Evolutionary conservation across 2,888 invertebrate genomes (phyloP), one percentile per base, ranked within the genome.

Genomic region (Tiliacea citrago): DNA sequence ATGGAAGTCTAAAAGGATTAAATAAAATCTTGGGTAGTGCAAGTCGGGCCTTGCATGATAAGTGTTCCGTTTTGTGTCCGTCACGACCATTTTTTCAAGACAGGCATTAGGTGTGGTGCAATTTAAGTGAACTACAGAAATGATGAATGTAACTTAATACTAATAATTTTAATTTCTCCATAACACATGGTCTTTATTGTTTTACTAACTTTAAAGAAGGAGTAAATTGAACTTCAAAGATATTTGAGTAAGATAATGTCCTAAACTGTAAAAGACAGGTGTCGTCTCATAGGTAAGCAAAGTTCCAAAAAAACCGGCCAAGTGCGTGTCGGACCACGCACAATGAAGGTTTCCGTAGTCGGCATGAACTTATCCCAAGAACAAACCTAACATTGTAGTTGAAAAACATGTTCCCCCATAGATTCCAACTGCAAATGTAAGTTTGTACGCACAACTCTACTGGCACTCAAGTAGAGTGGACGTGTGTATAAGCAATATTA

Each of bases 1-100:
- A 73, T 85, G 53, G 63, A 12, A 63, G 72, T 57, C 55, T 84
- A 77, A 82, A 68, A 82, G 70, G 73, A 81, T 82, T 85, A 73
- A 81, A 76, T 70, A 81, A 85, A 76, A 73, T 55, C 60, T 68
- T 24, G 61, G 57, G n/a, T 53, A 58, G 62, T 55, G 68, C 53
- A 66, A 75, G 62, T 70, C 35, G 47, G 29, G 69, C 16, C 42
- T 75, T 57, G 77, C 82, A 81, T 70, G 82, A 70, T 75, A 55
- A 72, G 75, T 81, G 67, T 73, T 81, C 53, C 55, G 66, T 67
- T 61, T 47, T 24, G 21, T 66, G 53, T 84, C 69, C 62, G 60
- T 81, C 67, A 57, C 57, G 47, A 57, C 51, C 63, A 61, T 60
- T 75, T 39, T 58, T 61, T 62, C 51, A 68, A 55, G 63, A 24